Evolutionary conservation across 2,888 invertebrate species (phyloP).

Genomic region (Sthenelais limicola): DNA sequence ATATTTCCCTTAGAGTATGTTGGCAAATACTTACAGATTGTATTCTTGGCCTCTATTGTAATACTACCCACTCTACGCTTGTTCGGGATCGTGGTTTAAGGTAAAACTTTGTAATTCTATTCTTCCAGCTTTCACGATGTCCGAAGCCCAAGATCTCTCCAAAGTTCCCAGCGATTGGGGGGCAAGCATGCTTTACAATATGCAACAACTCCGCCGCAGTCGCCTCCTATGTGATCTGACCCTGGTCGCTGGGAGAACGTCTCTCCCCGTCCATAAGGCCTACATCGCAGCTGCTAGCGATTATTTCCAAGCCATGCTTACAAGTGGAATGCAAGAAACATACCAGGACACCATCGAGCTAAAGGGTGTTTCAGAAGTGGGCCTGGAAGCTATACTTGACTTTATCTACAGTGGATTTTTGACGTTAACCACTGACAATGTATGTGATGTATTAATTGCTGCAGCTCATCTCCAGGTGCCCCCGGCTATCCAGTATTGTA

Average conservation of each 20-base stretch:
- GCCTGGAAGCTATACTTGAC: constrained; percentile 25
- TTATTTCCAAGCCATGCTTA: constrained; percentile 36
- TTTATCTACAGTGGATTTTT: constrained; percentile 38
- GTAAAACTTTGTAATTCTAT: no score
- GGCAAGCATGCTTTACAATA: constrained; percentile 20
- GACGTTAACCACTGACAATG: constrained; percentile 17
- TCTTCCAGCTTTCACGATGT: no score
- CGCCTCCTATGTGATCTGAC: constrained; percentile 35
- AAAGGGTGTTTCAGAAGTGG: constrained; percentile 31
- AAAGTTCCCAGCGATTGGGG: constrained; percentile 19
- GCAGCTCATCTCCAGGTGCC: constrained; percentile 37
- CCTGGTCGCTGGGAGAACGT: constrained; percentile 14
- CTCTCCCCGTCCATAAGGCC: constrained; percentile 36
- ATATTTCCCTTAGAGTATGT: no score
- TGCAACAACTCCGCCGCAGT: constrained; percentile 24
- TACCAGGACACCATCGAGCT: constrained; percentile 12
- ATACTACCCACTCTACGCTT: no score
- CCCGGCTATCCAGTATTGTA: constrained; percentile 30
- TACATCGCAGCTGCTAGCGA: constrained; percentile 38
- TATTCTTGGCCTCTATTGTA: no score
- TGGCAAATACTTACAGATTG: no score
- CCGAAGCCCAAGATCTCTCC: no score
- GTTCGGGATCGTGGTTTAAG: no score
- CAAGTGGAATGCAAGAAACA: constrained; percentile 34
- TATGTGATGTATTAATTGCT: constrained; percentile 28